Evolutionary conservation across 2,797 vertebrate species (phyloP), one percentile per base, ranked within the genome.

Genomic region (Smutsia gigantea): DNA sequence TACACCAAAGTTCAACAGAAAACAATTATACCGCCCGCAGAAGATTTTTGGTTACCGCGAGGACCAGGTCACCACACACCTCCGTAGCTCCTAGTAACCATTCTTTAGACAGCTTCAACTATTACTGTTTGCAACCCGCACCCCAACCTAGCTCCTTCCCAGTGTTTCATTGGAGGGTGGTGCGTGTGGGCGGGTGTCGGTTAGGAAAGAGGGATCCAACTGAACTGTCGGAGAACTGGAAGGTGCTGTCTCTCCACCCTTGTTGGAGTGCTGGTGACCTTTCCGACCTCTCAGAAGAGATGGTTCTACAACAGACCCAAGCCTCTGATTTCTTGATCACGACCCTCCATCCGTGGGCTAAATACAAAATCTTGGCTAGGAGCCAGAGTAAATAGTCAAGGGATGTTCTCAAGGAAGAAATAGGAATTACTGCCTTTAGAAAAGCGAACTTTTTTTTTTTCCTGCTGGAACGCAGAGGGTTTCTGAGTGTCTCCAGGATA

Each of bases 251-350:
- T 89, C 59, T 92, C 86, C 19, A 49, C 92, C 66, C 37, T 37
- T 2, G 4, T 63, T 71, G 61, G 34, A 68, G 18, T 42, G 66
- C 46, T 42, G 59, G 87, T 84, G 88, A 97, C 29, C 59, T 94
- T 94, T 75, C 9, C 8, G 39, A 75, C 55, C 34, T 74, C 87
- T 93, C 8, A 37, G 79, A 91, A 83, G 88, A 61, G 53, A 77
- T 90, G 61, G 23, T 84, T 89, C 59, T 93, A 87, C 78, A 87
- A 42, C 51, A 92, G 71, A 49, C 53, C 15, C 25, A 59, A 42
- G 69, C 37, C 46, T 79, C 57, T 63, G 66, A 78, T 88, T 93
- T 93, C 55, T 95, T 79, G 53, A 89, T 90, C 77, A 90, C 92
- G 85, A 37, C 34, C 49, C 63, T 71, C 68, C 2, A 5, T 89